Base-by-base conservation (phyloP, 2,888 invertebrate species). In the Pecten maximus region DNA sequence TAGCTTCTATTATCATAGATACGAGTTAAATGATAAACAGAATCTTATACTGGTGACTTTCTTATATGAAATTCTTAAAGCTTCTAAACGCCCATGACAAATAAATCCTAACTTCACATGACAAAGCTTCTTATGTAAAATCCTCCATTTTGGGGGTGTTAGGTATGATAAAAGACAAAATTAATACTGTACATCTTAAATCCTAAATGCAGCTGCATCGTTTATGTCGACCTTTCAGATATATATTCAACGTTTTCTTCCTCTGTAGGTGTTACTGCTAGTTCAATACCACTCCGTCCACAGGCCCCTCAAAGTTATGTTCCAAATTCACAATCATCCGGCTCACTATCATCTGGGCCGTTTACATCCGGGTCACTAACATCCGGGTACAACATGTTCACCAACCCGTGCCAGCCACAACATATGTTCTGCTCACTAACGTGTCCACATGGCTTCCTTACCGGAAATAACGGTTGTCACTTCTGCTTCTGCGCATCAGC, bases 351-450 rank as follows among this genome's bases (percentile, higher is more conserved):
- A 74, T 74, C 74, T 35, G 74, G 74, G 15, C 35, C 74, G 35
- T 12, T 35, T 12, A 28, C 74, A 35, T 74, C 74, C 1, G 74
- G 74, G 35, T 28, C 74, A 35, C 16, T 74, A 35, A 10, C 74
- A 74, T 74, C 88, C 48, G 88, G 50, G 48, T 40, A 40, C 89
- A 86, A 40, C 40, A 74, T 48, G n/a, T 92, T 91, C 89, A 39
- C 35, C 0, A 92, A 93, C 54, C 94, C 94, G 0, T 94, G 94
- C 88, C 90, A 92, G 19, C 90, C 91, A 0, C 91, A 92, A 4
- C 93, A 94, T 74, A 90, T 89, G 40, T 91, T 91, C 50, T 94
- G 94, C 90, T 92, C 92, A 1, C 90, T 92, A 2, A 91, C 91
- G 40, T 94, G 94, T 89, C 54, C 89, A 2, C 35, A 93, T 28